Percentiles rank a stretch among this genome's conserved stretches.
These are phyloP conservation scores for Apodemia duryi DNA, from an alignment of 2,888 invertebrate genomes.

Conservation along the genomic window DNA sequence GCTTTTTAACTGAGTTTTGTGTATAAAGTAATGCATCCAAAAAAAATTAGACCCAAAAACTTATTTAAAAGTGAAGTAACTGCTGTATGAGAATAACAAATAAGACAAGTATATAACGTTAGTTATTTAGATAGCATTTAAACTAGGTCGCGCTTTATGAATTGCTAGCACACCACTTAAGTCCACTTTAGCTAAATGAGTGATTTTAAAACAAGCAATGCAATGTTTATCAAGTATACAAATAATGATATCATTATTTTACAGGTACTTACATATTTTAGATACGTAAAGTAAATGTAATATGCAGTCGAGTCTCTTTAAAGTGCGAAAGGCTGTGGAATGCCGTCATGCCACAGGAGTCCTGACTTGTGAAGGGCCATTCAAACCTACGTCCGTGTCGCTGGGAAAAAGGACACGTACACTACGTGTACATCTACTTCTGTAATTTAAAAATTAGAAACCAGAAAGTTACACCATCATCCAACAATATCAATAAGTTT, in stretches of 20 bases:
- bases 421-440: conserved; percentile 5
- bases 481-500: not conserved
- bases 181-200: conserved; percentile 20
- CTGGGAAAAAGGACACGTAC: not conserved
- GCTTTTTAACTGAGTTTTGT: too few species aligned
- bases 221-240: conserved; percentile 20
- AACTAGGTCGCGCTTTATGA: conserved; percentile 19
- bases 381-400: conserved; percentile 3
- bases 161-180: conserved; percentile 20
- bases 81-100: conserved; percentile 13
- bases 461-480: not conserved
- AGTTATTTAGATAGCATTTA: conserved; percentile 19
- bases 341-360: conserved; percentile 5
- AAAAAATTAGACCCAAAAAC: not conserved
- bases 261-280: conserved; percentile 17
- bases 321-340: not conserved
- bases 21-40: not conserved
- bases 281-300: not conserved
- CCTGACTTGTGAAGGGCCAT: not conserved
- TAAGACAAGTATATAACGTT: conserved; percentile 16
- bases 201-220: conserved; percentile 17
- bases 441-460: conserved; percentile 8
- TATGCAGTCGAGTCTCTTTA: not conserved
- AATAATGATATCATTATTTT: conserved; percentile 21
- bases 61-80: conserved; percentile 10